These are phyloP conservation scores for Fulmarus glacialis DNA, from an alignment of 2,113 vertebrate species.

Conservation along the genomic window DNA sequence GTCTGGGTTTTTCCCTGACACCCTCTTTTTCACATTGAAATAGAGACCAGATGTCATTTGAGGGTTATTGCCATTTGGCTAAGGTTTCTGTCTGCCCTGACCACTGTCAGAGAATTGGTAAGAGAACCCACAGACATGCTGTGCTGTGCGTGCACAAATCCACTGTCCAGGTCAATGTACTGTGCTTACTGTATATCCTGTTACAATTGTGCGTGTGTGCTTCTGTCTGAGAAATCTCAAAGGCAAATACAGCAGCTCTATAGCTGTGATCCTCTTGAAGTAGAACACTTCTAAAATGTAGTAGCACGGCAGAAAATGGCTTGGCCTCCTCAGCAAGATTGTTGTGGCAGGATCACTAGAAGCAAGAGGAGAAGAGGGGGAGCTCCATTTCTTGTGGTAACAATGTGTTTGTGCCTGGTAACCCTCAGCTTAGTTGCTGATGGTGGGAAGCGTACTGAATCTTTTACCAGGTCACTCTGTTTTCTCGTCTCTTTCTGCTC, in stretches of 20 bases:
- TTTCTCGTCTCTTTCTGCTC: neutral
- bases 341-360: neutral
- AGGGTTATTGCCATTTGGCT: neutral
- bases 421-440: neutral
- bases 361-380: neutral
- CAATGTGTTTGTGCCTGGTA: neutral
- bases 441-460: neutral
- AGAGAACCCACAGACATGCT: neutral
- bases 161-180: neutral
- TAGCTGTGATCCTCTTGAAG: neutral
- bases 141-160: neutral
- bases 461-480: neutral
- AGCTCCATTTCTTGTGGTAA: neutral
- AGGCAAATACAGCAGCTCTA: neutral
- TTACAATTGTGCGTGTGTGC: neutral
- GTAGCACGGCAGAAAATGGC: neutral
- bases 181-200: neutral
- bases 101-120: neutral
- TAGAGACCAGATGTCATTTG: neutral
- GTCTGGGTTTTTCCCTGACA: neutral
- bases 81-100: neutral
- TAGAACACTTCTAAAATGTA: neutral
- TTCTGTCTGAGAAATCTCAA: neutral
- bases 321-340: neutral
- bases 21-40: neutral